Conservation (phyloP, 2,113 vertebrate species). For the Amphilophus citrinellus region DNA sequence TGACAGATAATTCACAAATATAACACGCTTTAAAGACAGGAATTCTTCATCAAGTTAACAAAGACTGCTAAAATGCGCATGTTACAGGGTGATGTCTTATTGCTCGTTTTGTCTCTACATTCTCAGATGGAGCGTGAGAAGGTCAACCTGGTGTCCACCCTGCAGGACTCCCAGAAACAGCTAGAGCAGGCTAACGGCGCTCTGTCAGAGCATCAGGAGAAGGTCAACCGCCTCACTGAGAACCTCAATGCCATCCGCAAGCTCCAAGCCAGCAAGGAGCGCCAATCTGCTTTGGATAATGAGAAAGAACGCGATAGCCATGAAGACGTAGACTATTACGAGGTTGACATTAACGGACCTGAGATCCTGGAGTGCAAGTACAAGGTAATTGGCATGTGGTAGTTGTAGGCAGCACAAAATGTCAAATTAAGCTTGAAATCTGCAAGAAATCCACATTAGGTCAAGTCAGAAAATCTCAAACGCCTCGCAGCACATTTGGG, state of each 20-base stretch:
- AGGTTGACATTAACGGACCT: constrained; percentile 97
- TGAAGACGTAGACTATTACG: constrained; percentile 97
- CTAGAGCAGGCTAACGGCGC: constrained; percentile 91
- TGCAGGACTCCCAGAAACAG: constrained; percentile 98
- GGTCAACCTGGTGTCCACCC: constrained; percentile 87
- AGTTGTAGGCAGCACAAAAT: background rate
- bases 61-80: background rate
- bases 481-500: background rate
- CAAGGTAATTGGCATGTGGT: constrained; percentile 73
- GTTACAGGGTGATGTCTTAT: background rate
- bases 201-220: constrained; percentile 93
- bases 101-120: background rate
- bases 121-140: constrained; percentile 97
- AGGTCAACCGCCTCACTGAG: constrained; percentile 92
- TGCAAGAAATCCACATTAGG: accelerated
- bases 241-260: constrained; percentile 91
- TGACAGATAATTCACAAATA: constrained; percentile 41
- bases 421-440: background rate
- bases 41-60: constrained; percentile 5
- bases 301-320: constrained; percentile 96
- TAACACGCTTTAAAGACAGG: constrained; percentile 15
- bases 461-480: background rate
- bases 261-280: constrained; percentile 94
- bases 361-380: constrained; percentile 99
- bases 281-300: constrained; percentile 93